Evolutionary conservation across 2,888 invertebrate species (phyloP), one percentile per base, ranked within the genome.

Genomic region (Mycalesis mineus): DNA sequence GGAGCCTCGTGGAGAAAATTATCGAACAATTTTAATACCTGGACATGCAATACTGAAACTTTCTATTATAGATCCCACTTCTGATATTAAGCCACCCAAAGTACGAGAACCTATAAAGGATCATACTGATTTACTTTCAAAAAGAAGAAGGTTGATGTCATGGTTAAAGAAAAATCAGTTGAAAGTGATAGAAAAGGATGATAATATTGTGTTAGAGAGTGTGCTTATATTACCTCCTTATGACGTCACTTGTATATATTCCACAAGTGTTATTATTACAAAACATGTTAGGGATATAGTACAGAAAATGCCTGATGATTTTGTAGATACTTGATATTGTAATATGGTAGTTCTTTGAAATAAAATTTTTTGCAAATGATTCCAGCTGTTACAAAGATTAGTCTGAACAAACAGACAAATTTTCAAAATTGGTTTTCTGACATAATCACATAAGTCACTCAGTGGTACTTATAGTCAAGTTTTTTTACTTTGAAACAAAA

Each of bases 131-230:
- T 73, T 77, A 29, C 65, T 73, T 29, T 58, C 60, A 22, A 77
- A 72, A 55, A 87, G 82, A 69, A 61, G 28, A 0, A 79, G 72
- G 68, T 44, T 87, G 7, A 67, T 82, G 36, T 69, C 72, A 15
- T 88, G 88, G 88, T 73, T 88, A 1, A 77, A 79, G 67, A 68
- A 66, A 29, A 86, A 88, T 63, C 66, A 82, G 47, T 60, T 88
- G 44, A 76, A 83, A 37, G 80, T 81, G 0, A 65, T 69, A 7
- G 87, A 82, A 65, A 70, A 67, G 13, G 77, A 72, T 36, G 76
- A 80, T 39, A 82, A 74, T 65, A 80, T 88, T 60, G 59, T 76
- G 36, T 71, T 88, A 63, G 82, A 82, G 3, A 78, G 76, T 76
- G 79, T 79, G 0, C 70, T 67, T 52, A 62, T 88, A 57, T 61